A percentile compares a stretch with the other conserved stretches of the same genome.
These are phyloP conservation scores for Bucorvus abyssinicus DNA, from an alignment of 2,797 vertebrate species.

Conservation along the genomic window DNA sequence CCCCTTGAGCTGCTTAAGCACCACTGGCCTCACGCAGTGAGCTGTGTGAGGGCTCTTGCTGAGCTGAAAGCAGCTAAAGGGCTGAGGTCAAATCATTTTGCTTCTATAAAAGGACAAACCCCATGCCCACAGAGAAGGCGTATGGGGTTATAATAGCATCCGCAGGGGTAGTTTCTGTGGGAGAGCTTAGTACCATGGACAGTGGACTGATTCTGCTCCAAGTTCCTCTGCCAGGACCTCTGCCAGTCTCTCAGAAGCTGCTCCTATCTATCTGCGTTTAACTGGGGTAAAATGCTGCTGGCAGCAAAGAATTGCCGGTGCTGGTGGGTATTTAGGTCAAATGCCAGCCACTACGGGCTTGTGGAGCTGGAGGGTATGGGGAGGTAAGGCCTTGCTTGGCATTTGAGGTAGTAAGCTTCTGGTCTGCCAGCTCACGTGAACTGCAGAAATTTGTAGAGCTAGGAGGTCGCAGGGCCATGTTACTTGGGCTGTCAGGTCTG, in stretches of 20 bases:
- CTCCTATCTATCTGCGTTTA: not conserved
- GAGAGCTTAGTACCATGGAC: not conserved
- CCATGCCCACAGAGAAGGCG: not conserved
- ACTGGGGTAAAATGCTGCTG: not conserved
- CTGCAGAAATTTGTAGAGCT: not conserved
- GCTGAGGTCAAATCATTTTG: not conserved
- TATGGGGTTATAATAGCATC: not conserved
- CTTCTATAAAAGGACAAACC: not conserved
- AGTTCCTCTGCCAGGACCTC: not conserved
- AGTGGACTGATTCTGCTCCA: not conserved
- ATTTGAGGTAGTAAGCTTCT: not conserved
- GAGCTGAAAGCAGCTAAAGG: constrained; percentile 8
- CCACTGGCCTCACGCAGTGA: not conserved
- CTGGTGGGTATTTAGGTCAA: not conserved
- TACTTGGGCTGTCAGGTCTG: not conserved
- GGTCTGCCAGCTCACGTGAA: not conserved
- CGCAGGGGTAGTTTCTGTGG: not conserved
- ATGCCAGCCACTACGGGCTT: not conserved
- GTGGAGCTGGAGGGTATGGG: not conserved
- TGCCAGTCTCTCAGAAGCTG: not conserved
- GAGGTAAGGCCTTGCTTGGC: not conserved
- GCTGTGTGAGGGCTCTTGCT: not conserved
- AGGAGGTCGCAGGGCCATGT: not conserved
- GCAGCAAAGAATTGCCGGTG: not conserved
- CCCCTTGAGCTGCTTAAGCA: not conserved